Evolutionary conservation across 1,140 invertebrate species (phyloP).

Genomic region (Sinella curviseta): DNA sequence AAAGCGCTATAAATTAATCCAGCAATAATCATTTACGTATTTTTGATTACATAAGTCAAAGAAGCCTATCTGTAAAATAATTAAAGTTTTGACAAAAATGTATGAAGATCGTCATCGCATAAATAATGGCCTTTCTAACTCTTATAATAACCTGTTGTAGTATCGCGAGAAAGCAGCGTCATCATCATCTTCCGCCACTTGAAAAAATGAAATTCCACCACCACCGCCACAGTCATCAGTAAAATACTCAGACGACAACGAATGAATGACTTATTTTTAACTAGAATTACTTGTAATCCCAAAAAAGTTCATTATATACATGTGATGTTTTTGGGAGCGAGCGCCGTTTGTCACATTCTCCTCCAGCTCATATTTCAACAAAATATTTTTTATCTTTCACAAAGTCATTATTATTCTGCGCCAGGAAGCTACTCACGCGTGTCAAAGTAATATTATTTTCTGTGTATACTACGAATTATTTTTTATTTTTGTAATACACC

Average conservation of each 20-base stretch:
- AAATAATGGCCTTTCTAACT: neutral
- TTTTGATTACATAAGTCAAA: too few species aligned
- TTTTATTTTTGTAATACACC: neutral
- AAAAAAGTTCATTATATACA: neutral
- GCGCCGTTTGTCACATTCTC: neutral
- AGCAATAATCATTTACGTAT: too few species aligned
- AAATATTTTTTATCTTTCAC: neutral
- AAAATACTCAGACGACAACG: too few species aligned
- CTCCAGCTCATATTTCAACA: neutral
- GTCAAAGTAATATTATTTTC: neutral
- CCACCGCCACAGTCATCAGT: neutral
- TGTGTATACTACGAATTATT: neutral
- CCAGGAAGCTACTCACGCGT: neutral
- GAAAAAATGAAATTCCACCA: neutral
- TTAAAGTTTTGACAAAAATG: too few species aligned
- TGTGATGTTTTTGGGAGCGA: neutral
- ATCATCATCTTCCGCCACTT: neutral
- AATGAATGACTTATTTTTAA: neutral
- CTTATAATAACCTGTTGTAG: too few species aligned
- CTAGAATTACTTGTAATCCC: neutral
- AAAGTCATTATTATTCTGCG: conserved; percentile 10
- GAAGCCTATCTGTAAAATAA: too few species aligned
- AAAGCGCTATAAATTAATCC: too few species aligned
- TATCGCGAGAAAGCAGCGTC: too few species aligned
- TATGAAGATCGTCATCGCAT: too few species aligned